A percentile compares a stretch with the other conserved stretches of the same genome.
Conservation (phyloP, 2,888 invertebrate genomes). For the Oegoconia quadripuncta region DNA sequence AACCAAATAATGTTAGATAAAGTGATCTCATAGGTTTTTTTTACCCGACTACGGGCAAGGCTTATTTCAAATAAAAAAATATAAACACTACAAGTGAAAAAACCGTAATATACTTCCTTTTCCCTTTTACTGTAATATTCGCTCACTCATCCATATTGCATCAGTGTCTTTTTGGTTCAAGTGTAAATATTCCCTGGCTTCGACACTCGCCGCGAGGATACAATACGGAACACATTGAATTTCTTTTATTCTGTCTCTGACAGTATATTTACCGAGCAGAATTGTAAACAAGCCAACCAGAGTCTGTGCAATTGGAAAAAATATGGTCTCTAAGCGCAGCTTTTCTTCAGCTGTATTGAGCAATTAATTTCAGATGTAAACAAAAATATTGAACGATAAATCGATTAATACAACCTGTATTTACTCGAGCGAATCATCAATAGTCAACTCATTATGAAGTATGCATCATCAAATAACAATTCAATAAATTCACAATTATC, state of each 20-base stretch:
- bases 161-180: slow-evolving; percentile 17
- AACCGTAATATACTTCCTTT: slow-evolving; percentile 2
- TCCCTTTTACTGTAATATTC: slow-evolving; percentile 9
- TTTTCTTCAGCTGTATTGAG: too few relatives aligned
- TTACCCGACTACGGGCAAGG: background rate
- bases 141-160: slow-evolving; percentile 15
- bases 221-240: slow-evolving; percentile 24
- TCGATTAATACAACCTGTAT: too few relatives aligned
- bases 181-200: slow-evolving; percentile 21
- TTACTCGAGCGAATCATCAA: too few relatives aligned
- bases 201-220: slow-evolving; percentile 20
- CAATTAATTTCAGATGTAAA: too few relatives aligned
- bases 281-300: slow-evolving; percentile 22
- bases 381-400: too few relatives aligned
- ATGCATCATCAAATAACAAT: too few relatives aligned
- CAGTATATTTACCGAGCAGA: slow-evolving; percentile 26
- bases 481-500: background rate
- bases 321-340: too few relatives aligned
- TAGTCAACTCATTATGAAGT: too few relatives aligned
- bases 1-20: too few relatives aligned
- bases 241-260: slow-evolving; percentile 28
- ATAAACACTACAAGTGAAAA: background rate
- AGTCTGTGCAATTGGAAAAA: slow-evolving; percentile 2
- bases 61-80: background rate
- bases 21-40: too few relatives aligned